These are phyloP conservation scores for Silurus lanzhouensis DNA, from an alignment of 2,797 vertebrate genomes.

Conservation along the genomic window DNA sequence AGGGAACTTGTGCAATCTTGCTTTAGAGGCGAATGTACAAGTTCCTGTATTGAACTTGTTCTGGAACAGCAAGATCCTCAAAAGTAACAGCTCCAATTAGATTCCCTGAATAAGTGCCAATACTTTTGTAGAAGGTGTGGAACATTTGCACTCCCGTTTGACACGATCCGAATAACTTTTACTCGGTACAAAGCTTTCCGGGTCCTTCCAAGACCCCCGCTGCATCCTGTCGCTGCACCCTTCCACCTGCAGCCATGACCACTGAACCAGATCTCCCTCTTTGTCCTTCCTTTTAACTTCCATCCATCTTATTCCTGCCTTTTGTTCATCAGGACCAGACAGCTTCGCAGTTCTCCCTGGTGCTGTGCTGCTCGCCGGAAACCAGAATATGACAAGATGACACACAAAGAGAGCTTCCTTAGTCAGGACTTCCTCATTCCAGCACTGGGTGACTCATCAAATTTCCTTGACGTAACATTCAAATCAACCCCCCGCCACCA, in stretches of 20 bases:
- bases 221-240: not conserved
- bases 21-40: not conserved
- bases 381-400: not conserved
- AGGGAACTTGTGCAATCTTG: not conserved
- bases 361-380: conserved; percentile 40
- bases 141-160: no score
- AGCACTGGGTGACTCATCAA: not conserved
- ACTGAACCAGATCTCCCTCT: not conserved
- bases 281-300: conserved; percentile 21
- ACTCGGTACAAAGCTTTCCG: no score
- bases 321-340: not conserved
- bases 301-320: conserved; percentile 3
- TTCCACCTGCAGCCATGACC: not conserved
- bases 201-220: not conserved
- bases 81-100: not conserved
- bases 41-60: not conserved
- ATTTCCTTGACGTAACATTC: not conserved
- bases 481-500: not conserved
- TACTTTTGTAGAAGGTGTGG: not conserved
- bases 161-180: no score
- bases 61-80: not conserved
- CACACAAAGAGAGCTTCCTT: no score
- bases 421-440: no score
- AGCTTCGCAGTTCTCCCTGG: conserved; percentile 27
- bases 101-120: not conserved